phyloP scores from a whole-genome alignment of 2,113 vertebrate genomes.

The Nyctereutes procyonoides region DNA sequence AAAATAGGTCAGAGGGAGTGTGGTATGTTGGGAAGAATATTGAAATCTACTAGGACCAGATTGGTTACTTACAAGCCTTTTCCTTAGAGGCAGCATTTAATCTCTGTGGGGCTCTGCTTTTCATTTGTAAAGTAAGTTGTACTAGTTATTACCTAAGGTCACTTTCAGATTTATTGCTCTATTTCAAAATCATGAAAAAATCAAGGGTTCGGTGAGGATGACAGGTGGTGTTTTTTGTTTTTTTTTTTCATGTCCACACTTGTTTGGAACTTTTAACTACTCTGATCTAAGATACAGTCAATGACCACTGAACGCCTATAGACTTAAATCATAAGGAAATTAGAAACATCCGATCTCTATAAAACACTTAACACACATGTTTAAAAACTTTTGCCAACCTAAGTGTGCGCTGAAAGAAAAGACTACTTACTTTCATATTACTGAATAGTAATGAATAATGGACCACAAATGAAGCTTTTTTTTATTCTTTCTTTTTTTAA shows the following conservation, averaged over 20 bases:
- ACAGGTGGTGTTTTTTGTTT: constrained; percentile 17
- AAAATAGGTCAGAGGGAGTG: neutral
- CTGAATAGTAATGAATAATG: neutral
- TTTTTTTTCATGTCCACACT: constrained; percentile 8
- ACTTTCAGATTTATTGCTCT: constrained; percentile 44
- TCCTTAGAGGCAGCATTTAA: neutral
- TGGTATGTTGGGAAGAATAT: neutral
- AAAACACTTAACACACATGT: neutral
- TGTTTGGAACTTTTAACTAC: constrained; percentile 65
- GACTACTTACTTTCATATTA: neutral
- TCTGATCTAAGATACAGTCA: constrained; percentile 37
- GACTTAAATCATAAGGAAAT: constrained; percentile 24
- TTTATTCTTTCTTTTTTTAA: neutral
- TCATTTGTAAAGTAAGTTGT: neutral
- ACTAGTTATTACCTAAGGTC: constrained; percentile 12
- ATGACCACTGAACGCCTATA: neutral
- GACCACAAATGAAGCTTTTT: neutral
- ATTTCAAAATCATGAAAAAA: constrained; percentile 64
- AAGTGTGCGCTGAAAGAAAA: neutral
- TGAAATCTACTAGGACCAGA: neutral
- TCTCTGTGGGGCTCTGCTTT: neutral
- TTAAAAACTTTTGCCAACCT: neutral
- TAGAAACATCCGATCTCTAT: neutral
- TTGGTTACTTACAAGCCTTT: neutral
- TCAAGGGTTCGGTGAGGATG: neutral